Evolutionary conservation across 2,888 invertebrate genomes (phyloP), one percentile per base, ranked within the genome.

Genomic region (Cyclophora punctaria): DNA sequence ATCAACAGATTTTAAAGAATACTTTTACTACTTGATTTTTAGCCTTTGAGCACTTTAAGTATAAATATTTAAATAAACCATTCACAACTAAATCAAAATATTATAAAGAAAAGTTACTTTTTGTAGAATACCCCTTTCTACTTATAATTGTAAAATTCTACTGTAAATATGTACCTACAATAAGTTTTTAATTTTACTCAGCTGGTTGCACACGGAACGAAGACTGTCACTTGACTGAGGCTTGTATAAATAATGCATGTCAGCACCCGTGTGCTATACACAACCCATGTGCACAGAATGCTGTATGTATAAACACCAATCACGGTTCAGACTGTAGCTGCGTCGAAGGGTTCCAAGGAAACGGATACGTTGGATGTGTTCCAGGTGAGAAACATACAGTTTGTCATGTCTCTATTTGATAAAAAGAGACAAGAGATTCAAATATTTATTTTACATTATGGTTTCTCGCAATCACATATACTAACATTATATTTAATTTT

Each of bases 261-360:
- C 94, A 95, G 83, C 93, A 93, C 85, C 96, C 96, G 45, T 97
- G 97, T 83, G 94, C 93, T 73, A 90, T 95, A 68, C 93, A 93
- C 75, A 94, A 96, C 75, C 96, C 96, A 49, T 97, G 97, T 75
- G 92, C 92, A 62, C 91, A 91, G 66, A 93, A 96, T 76, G 95
- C 96, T 50, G 91, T 95, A 60, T 97, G 97, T 86, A 92, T 95
- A 82, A 96, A 96, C 81, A 94, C 94, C 48, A 95, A 96, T 69
- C 96, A 96, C 74, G 94, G 93, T 60, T 93, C 95, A 34, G 95
- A 95, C 71, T 96, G 96, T 80, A 94, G 93, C 75, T 96, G 96
- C 73, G 90, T 91, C 45, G 95, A 96, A 80, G 96, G 95, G 59
- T 96, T 92, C 79, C 94, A 95, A 79, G 97, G 97, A 73, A 95